Base-by-base conservation (phyloP, 2,888 invertebrate species). In the Drosophila prostipennis region DNA sequence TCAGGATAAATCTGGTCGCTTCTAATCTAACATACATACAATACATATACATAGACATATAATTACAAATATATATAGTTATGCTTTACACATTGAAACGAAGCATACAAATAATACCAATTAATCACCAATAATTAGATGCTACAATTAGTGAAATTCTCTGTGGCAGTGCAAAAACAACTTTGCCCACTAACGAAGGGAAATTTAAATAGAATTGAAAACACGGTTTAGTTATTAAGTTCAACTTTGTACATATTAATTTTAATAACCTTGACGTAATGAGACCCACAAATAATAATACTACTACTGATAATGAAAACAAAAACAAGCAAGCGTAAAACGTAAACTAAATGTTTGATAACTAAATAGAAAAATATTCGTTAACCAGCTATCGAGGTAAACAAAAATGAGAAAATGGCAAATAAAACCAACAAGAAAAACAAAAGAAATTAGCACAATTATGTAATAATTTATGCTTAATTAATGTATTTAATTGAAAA, bases 1-100 rank as follows among this genome's bases (percentile, higher is more conserved):
- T 40, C 82, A 89, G 89, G 87, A 89, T 81, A 80, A 81, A 89
- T 89, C 89, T 90, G 89, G 89, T 89, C 89, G 89, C 89, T 90
- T 89, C 79, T 85, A 72, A 85, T 84, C 76, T 89, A 87, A 83
- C 73, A 72, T 72, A 80, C 61, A 80, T 59, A 76, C 60, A 70
- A 72, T 77, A 87, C 69, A 71, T 72, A 68, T 55, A 76, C 63
- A 68, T 45, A 63, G 36, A 60, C 36, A 63, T 48, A 67, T 43
- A 69, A 51, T 61, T 46, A 70, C 26, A 75, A 64, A 53, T 69
- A 61, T 55, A 61, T 55, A 64, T 71, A 79, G 51, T 56, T 56
- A 73, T 65, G 74, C 57, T 70, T 77, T 77, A 72, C 55, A 72
- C 77, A 63, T 67, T 64, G 55, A 70, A 46, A 65, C 64, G 67